phyloP scores from a whole-genome alignment of 2,797 vertebrate genomes.

The Buceros bicornis region DNA sequence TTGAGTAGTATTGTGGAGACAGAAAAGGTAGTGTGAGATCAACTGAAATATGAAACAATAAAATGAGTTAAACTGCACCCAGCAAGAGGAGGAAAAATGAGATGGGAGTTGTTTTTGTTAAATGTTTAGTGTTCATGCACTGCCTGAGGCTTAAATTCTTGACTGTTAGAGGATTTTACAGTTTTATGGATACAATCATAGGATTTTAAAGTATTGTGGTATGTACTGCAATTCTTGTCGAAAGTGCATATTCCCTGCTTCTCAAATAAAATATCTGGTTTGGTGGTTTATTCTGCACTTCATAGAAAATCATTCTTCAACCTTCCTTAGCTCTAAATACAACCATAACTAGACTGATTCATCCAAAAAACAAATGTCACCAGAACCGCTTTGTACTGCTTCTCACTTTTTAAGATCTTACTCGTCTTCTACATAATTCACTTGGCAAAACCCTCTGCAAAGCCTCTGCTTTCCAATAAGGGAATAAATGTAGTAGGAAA shows the following conservation, averaged over 20 bases:
- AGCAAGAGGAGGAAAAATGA: neutral
- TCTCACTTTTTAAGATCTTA: neutral
- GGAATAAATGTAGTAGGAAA: neutral
- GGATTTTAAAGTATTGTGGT: neutral
- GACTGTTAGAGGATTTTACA: constrained; percentile 8
- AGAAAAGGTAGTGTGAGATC: neutral
- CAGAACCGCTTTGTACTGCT: neutral
- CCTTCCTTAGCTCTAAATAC: neutral
- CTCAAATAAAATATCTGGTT: neutral
- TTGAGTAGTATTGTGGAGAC: neutral
- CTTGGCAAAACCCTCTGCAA: neutral
- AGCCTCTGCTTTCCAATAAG: constrained; percentile 12
- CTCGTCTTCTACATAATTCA: neutral
- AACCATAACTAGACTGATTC: neutral
- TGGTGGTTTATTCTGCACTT: neutral
- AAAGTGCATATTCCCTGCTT: neutral
- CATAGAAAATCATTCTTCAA: neutral
- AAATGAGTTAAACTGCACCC: neutral
- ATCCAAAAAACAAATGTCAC: neutral
- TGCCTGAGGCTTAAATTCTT: constrained; percentile 34
- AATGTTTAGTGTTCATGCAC: neutral
- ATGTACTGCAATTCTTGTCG: neutral
- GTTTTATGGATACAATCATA: neutral
- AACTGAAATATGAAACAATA: constrained; percentile 34
- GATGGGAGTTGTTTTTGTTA: neutral